Evolutionary conservation across 2,888 invertebrate species (phyloP).

Genomic region (Cataglyphis livida): DNA sequence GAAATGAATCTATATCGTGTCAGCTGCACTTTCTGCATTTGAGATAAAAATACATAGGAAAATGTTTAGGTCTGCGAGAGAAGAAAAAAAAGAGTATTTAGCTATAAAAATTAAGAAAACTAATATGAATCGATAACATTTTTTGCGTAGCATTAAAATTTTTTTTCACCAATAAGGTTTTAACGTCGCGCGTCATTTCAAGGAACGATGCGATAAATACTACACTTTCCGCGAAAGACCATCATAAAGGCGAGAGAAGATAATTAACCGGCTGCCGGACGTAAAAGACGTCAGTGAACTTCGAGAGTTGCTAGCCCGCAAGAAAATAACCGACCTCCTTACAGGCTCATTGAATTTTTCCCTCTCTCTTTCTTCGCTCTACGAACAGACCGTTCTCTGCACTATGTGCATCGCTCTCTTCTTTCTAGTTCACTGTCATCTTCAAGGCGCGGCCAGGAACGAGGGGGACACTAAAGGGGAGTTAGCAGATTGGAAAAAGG

Average conservation of each 20-base stretch:
- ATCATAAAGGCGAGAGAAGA: conserved; percentile 47
- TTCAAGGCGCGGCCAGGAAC: conserved; percentile 41
- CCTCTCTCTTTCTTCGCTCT: conserved; percentile 66
- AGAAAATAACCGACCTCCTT: conserved; percentile 75
- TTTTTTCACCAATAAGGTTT: background rate
- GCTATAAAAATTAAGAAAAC: background rate
- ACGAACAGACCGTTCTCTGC: conserved; percentile 52
- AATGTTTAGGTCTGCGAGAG: background rate
- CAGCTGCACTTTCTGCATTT: background rate
- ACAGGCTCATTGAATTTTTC: conserved; percentile 77
- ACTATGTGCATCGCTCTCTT: conserved; percentile 54
- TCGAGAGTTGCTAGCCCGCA: conserved; percentile 75
- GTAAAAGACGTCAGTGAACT: conserved; percentile 75
- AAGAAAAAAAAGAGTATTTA: background rate
- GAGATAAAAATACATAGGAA: background rate
- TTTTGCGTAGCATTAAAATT: background rate
- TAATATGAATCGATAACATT: background rate
- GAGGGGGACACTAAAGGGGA: conserved; percentile 12
- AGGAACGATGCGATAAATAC: conserved; percentile 12
- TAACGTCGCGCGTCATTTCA: background rate
- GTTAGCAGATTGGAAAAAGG: background rate
- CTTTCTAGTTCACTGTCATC: conserved; percentile 77
- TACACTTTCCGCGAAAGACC: conserved; percentile 36
- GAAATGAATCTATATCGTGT: background rate
- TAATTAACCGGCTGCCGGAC: conserved; percentile 67